Conservation (phyloP, 2,113 vertebrate genomes). For the Origma solitaria region DNA sequence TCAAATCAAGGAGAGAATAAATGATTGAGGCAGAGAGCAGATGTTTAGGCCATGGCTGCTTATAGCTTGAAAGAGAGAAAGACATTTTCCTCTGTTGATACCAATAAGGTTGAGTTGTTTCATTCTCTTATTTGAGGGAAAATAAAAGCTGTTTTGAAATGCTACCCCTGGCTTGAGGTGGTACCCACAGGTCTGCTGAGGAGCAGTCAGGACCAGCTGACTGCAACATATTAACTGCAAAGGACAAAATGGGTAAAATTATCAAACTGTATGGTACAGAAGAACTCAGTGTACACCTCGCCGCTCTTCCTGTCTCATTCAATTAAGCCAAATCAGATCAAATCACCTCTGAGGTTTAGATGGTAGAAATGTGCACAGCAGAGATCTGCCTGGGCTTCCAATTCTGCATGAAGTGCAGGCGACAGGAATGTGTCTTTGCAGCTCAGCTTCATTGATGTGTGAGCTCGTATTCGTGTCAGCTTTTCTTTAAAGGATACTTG, state of each 20-base stretch:
- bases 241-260: neutral
- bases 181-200: neutral
- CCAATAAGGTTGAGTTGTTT: neutral
- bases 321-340: conserved; percentile 17
- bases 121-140: neutral
- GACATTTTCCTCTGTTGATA: neutral
- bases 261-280: neutral
- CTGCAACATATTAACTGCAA: neutral
- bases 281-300: neutral
- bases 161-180: neutral
- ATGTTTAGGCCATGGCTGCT: neutral
- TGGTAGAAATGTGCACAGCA: neutral
- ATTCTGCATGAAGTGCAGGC: neutral
- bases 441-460: conserved; percentile 12
- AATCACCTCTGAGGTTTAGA: neutral
- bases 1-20: neutral
- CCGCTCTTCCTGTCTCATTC: neutral
- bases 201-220: neutral
- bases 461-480: conserved; percentile 29
- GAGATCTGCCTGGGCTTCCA: neutral
- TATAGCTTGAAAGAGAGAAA: neutral
- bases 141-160: neutral
- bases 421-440: neutral
- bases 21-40: neutral
- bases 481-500: conserved; percentile 53